Conservation (phyloP, 2,888 invertebrate genomes). For the Drosophila monieri region DNA sequence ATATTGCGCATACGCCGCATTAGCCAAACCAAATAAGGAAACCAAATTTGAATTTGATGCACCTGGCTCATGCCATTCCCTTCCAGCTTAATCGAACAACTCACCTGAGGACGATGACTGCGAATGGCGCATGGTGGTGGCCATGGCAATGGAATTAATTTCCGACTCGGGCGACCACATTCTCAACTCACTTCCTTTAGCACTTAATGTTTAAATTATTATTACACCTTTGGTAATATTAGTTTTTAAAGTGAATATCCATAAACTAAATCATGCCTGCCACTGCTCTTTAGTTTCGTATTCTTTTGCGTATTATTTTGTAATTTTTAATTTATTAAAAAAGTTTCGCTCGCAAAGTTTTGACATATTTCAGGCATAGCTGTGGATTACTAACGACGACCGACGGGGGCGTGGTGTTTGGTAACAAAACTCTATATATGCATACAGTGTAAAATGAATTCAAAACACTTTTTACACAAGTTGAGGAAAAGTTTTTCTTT, state of each 20-base stretch:
- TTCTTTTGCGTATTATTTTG: constrained; percentile 36
- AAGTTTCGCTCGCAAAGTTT: constrained; percentile 58
- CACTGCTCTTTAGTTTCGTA: constrained; percentile 5
- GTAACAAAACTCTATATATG: constrained; percentile 27
- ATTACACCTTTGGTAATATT: constrained; percentile 21
- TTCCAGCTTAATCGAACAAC: constrained; percentile 67
- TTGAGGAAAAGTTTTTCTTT: constrained; percentile 25
- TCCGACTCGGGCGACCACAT: constrained; percentile 90
- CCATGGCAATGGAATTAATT: constrained; percentile 94
- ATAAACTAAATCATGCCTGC: constrained; percentile 49
- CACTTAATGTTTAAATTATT: constrained; percentile 26
- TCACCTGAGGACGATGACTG: constrained; percentile 90
- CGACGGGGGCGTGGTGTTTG: constrained; percentile 14
- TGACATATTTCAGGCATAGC: constrained; percentile 58
- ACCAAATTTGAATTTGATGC: constrained; percentile 50
- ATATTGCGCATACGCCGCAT: constrained; percentile 57
- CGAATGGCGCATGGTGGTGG: constrained; percentile 88
- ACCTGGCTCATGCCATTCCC: constrained; percentile 7
- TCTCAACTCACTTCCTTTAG: constrained; percentile 40
- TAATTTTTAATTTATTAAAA: constrained; percentile 62
- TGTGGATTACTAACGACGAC: constrained; percentile 40
- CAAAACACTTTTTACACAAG: constrained; percentile 19
- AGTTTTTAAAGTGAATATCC: constrained; percentile 23
- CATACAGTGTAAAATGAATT: neutral
- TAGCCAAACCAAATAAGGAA: constrained; percentile 22